Percentiles rank a stretch among this genome's conserved stretches.
Evolutionary conservation across 1,140 invertebrate species (phyloP).

Genomic region (Formica exsecta): DNA sequence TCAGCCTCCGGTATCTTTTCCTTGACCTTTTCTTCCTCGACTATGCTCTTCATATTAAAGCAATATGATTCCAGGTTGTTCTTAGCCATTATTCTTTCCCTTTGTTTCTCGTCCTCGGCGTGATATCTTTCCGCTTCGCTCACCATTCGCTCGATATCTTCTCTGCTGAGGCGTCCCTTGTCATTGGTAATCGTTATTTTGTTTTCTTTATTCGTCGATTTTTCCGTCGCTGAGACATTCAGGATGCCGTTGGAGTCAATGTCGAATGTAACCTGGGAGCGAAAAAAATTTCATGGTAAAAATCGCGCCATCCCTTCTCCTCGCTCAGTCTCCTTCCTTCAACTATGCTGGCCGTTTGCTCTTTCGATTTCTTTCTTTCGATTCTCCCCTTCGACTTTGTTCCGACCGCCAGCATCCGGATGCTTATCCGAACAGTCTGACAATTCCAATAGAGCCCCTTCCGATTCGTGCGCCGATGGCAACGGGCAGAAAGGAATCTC

Average conservation of each 20-base stretch:
- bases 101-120: conserved; percentile 89
- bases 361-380: conserved; percentile 47
- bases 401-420: conserved; percentile 62
- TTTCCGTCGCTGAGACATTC: conserved; percentile 86
- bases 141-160: conserved; percentile 93
- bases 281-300: conserved; percentile 6
- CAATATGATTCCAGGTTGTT: conserved; percentile 90
- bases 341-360: conserved; percentile 12
- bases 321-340: neutral
- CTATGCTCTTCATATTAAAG: conserved; percentile 81
- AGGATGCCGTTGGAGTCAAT: conserved; percentile 90
- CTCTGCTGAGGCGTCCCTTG: conserved; percentile 91
- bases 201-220: conserved; percentile 88
- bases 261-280: conserved; percentile 87
- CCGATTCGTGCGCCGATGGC: conserved; percentile 65
- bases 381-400: conserved; percentile 34
- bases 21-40: conserved; percentile 46
- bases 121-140: conserved; percentile 89
- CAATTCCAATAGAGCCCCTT: conserved; percentile 71
- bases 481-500: conserved; percentile 71
- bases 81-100: conserved; percentile 87
- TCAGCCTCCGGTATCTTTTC: conserved; percentile 33
- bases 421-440: conserved; percentile 72
- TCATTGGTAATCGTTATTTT: conserved; percentile 95
- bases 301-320: conserved; percentile 13